Conservation (phyloP, 2,888 invertebrate species). For the Hirtodrosophila alboralis region DNA sequence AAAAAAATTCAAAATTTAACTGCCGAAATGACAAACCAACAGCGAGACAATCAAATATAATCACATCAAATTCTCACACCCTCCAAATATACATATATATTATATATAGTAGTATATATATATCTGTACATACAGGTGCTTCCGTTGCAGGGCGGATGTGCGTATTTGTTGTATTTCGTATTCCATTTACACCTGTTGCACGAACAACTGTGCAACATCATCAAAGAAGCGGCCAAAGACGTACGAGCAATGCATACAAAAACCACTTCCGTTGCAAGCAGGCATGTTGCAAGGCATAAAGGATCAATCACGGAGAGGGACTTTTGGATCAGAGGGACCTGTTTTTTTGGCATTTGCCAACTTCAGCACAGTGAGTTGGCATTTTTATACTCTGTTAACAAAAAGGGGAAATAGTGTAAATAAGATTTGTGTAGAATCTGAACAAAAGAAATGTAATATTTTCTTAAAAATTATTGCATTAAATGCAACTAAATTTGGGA, state of each 20-base stretch:
- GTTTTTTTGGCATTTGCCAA: slow-evolving; percentile 2
- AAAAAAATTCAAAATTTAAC: slow-evolving; percentile 52
- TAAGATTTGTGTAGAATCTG: too few species aligned
- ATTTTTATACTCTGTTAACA: slow-evolving; percentile 11
- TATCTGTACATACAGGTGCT: slow-evolving; percentile 44
- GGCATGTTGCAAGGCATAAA: slow-evolving; percentile 25
- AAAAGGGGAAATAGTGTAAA: too few species aligned
- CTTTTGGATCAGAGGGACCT: slow-evolving; percentile 12
- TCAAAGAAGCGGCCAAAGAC: slow-evolving; percentile 28
- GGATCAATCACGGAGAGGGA: slow-evolving; percentile 37
- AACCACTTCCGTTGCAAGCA: slow-evolving; percentile 69
- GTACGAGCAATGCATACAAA: slow-evolving; percentile 62
- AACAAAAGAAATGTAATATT: too few species aligned
- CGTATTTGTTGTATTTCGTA: slow-evolving; percentile 74
- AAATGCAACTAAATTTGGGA: too few species aligned
- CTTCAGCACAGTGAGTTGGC: slow-evolving; percentile 47
- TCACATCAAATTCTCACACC: slow-evolving; percentile 53
- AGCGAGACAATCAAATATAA: slow-evolving; percentile 44
- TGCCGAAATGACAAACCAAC: slow-evolving; percentile 46
- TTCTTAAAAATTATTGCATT: too few species aligned
- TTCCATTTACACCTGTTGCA: slow-evolving; percentile 72
- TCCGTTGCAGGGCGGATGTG: slow-evolving; percentile 66
- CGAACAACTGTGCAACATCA: slow-evolving; percentile 44
- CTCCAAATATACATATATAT: slow-evolving; percentile 1
- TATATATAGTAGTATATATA: neutral